These are phyloP conservation scores for Myotis planiceps DNA, from an alignment of 2,797 vertebrate species.

Conservation along the genomic window DNA sequence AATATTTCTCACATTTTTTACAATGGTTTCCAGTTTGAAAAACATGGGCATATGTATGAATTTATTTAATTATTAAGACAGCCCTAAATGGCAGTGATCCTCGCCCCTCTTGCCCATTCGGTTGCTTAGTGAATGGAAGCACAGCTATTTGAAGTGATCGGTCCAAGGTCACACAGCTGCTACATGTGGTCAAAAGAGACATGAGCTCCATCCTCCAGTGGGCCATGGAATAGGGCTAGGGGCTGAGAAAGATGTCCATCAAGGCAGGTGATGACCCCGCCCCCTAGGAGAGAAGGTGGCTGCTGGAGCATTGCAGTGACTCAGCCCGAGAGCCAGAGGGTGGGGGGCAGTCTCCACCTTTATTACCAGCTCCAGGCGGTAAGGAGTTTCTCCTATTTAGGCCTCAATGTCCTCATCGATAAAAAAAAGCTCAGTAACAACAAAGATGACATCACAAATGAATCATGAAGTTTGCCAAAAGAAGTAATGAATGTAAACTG, in stretches of 20 bases:
- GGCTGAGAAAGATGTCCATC: neutral
- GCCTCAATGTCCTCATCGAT: neutral
- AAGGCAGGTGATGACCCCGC: neutral
- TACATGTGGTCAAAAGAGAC: accelerated
- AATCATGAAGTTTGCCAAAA: neutral
- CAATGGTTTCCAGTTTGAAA: neutral
- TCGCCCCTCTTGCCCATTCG: neutral
- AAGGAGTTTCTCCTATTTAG: neutral
- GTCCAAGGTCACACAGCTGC: neutral
- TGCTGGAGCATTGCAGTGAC: accelerated
- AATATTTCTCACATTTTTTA: neutral
- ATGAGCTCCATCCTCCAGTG: neutral
- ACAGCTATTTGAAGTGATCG: neutral
- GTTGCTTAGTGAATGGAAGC: neutral
- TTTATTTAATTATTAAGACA: neutral
- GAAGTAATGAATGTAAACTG: neutral
- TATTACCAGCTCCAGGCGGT: accelerated
- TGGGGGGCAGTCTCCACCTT: too few relatives aligned
- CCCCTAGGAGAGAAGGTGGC: neutral
- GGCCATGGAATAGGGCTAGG: too few relatives aligned
- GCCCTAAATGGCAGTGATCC: neutral
- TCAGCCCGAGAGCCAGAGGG: neutral
- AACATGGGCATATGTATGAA: neutral
- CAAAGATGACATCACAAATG: neutral
- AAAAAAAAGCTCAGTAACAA: neutral